Conservation (phyloP, 2,888 invertebrate genomes). For the Pristionchus exspectatus region DNA sequence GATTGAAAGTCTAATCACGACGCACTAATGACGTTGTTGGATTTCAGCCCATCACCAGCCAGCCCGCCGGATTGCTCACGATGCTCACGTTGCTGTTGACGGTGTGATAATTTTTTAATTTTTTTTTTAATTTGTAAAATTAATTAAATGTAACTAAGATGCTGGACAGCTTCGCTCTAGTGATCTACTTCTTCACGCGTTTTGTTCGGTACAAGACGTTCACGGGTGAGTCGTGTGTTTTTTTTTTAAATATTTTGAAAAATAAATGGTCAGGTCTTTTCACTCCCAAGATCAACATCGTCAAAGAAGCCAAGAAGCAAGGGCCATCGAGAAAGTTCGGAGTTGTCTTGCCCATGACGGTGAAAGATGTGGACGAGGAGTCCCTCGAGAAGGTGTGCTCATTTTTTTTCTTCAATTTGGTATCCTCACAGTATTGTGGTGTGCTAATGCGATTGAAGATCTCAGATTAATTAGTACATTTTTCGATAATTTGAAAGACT, state of each 20-base stretch:
- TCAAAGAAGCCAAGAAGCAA: neutral
- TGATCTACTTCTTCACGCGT: slow-evolving; percentile 25
- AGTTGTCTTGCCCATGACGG: neutral
- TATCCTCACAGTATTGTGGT: too few species aligned
- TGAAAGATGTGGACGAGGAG: neutral
- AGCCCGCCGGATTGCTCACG: neutral
- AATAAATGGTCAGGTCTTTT: slow-evolving; percentile 36
- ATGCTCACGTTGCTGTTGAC: neutral
- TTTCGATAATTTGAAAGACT: too few species aligned
- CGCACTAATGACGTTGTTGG: neutral
- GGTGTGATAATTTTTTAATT: too few species aligned
- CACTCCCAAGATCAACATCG: slow-evolving; percentile 16
- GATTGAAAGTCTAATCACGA: neutral
- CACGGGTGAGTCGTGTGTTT: neutral
- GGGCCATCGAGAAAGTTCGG: neutral
- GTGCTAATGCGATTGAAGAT: too few species aligned
- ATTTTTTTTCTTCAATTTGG: too few species aligned
- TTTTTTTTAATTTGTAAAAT: too few species aligned
- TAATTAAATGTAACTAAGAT: neutral
- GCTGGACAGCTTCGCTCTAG: neutral
- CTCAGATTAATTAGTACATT: too few species aligned
- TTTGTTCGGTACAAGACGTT: slow-evolving; percentile 32
- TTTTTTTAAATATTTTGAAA: neutral
- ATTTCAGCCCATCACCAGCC: slow-evolving; percentile 24
- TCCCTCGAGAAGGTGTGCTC: neutral